Evolutionary conservation across 2,113 vertebrate species (phyloP).

Genomic region (Piaya cayana): DNA sequence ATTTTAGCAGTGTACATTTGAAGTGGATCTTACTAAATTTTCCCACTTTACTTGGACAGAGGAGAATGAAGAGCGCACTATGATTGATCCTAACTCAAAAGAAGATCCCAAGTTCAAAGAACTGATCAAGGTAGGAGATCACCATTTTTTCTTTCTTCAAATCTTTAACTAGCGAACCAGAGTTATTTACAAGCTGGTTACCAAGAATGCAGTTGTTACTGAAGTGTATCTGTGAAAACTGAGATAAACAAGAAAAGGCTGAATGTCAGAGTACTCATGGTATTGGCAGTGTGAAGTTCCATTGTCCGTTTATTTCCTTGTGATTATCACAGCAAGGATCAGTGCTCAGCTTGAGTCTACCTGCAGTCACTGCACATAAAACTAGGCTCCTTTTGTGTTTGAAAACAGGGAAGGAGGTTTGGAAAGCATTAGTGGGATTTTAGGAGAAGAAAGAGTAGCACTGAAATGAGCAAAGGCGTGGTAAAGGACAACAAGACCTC

Average conservation of each 20-base stretch:
- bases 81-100: conserved; percentile 91
- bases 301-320: background rate
- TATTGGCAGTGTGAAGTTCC: background rate
- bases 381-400: background rate
- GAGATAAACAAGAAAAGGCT: background rate
- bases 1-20: background rate
- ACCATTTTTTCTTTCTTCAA: background rate
- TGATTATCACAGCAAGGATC: background rate
- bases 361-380: background rate
- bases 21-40: background rate
- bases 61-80: conserved; percentile 93
- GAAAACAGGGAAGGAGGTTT: background rate
- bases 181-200: background rate
- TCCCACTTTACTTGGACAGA: conserved; percentile 76
- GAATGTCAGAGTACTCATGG: background rate
- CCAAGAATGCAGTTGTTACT: background rate
- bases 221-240: background rate
- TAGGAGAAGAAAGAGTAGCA: background rate
- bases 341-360: background rate
- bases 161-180: background rate
- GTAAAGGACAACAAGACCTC: background rate
- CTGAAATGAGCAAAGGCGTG: background rate
- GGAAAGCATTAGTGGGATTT: background rate
- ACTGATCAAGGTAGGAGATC: conserved; percentile 86
- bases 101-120: conserved; percentile 94